phyloP scores from a whole-genome alignment of 2,797 vertebrate genomes.

The Falco columbarius region DNA sequence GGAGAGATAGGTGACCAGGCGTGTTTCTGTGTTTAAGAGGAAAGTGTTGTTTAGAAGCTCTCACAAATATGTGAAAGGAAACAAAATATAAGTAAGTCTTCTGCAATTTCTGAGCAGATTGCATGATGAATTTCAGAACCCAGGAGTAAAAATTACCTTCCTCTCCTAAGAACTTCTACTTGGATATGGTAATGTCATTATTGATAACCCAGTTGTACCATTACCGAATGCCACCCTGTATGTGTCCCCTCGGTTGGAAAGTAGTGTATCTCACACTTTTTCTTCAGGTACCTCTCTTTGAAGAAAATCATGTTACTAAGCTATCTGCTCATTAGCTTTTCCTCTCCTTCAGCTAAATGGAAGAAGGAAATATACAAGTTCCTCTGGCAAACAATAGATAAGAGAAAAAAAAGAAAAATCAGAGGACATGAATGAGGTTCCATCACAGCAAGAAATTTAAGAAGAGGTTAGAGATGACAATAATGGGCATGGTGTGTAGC shows the following conservation, averaged over 20 bases:
- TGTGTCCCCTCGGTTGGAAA: background rate
- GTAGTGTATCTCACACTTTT: background rate
- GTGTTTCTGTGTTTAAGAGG: background rate
- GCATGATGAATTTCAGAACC: background rate
- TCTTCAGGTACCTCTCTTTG: background rate
- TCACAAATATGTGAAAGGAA: background rate
- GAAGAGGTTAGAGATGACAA: conserved; percentile 1
- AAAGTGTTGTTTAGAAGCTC: background rate
- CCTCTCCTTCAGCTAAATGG: background rate
- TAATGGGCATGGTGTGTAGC: background rate
- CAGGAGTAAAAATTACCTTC: background rate
- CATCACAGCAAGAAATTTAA: background rate
- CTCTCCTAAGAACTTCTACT: background rate
- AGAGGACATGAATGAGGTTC: background rate
- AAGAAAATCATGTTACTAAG: background rate
- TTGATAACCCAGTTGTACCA: background rate
- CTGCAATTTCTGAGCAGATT: background rate
- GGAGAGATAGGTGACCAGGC: background rate
- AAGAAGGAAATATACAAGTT: background rate
- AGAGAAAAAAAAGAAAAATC: background rate
- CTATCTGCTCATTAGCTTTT: background rate
- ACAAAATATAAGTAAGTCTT: background rate
- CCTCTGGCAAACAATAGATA: background rate
- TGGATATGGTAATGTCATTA: background rate
- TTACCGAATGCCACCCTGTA: background rate